Conservation (phyloP, 2,888 invertebrate genomes). For the Drosophila picticornis region DNA sequence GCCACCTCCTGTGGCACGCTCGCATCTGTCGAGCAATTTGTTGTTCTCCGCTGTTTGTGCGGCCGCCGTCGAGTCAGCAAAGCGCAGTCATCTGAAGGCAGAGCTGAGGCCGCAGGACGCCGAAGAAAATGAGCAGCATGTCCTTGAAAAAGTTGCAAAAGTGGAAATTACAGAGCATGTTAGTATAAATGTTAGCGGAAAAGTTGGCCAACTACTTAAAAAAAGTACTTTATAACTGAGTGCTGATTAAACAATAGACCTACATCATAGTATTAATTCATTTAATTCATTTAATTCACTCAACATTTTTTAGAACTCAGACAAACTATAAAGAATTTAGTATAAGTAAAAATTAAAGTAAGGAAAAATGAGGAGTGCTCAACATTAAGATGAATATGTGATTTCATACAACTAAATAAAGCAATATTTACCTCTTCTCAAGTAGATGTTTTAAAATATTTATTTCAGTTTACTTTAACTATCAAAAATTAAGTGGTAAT, state of each 20-base stretch:
- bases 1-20: conserved; percentile 24
- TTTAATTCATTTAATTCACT: background rate
- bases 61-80: conserved; percentile 67
- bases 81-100: conserved; percentile 58
- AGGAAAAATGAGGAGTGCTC: background rate
- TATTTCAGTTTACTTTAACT: background rate
- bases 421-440: background rate
- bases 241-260: background rate
- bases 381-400: background rate
- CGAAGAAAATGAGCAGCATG: background rate
- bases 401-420: background rate
- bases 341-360: background rate
- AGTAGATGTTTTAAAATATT: background rate
- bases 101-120: conserved; percentile 25
- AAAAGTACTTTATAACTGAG: background rate
- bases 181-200: conserved; percentile 59
- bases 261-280: background rate
- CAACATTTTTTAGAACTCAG: background rate
- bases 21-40: conserved; percentile 86
- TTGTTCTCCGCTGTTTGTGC: conserved; percentile 85
- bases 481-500: background rate
- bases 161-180: conserved; percentile 56
- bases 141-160: conserved; percentile 7
- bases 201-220: background rate
- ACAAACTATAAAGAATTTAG: background rate